Conservation (phyloP, 2,888 invertebrate genomes). For the Scaeva pyrastri region DNA sequence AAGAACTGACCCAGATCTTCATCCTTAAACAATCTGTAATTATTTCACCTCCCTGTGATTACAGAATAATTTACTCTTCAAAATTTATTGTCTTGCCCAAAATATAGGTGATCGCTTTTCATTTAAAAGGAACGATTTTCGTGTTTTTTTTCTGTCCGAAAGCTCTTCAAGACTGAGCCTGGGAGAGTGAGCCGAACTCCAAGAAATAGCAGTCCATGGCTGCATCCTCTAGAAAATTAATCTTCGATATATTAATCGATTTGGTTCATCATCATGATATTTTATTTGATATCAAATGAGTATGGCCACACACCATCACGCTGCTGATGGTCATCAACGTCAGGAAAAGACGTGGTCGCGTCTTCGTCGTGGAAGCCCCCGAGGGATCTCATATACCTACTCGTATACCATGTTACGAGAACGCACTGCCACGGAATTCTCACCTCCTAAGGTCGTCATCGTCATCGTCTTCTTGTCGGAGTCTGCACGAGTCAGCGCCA, state of each 20-base stretch:
- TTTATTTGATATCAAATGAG: conserved; percentile 49
- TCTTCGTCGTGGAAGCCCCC: not conserved
- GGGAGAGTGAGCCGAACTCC: too few relatives aligned
- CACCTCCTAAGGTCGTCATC: conserved; percentile 58
- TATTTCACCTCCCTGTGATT: conserved; percentile 68
- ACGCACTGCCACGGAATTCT: conserved; percentile 13
- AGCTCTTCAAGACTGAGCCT: not conserved
- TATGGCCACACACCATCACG: conserved; percentile 43
- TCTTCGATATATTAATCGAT: conserved; percentile 52
- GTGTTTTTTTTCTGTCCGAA: conserved; percentile 18
- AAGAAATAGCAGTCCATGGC: not conserved
- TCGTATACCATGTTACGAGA: not conserved
- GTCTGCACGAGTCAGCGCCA: conserved; percentile 4
- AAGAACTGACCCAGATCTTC: conserved; percentile 7
- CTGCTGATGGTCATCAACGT: conserved; percentile 31
- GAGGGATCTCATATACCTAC: not conserved
- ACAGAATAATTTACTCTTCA: conserved; percentile 18
- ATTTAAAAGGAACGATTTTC: conserved; percentile 39
- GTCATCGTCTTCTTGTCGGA: not conserved
- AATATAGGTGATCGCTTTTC: conserved; percentile 60
- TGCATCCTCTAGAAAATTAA: conserved; percentile 39
- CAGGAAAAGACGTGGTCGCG: conserved; percentile 1
- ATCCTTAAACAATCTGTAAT: conserved; percentile 58
- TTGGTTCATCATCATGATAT: conserved; percentile 53
- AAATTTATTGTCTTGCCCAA: not conserved